A percentile compares a stretch with the other conserved stretches of the same genome.
Conservation (phyloP, 2,888 invertebrate species). For the Athetis lepigone region DNA sequence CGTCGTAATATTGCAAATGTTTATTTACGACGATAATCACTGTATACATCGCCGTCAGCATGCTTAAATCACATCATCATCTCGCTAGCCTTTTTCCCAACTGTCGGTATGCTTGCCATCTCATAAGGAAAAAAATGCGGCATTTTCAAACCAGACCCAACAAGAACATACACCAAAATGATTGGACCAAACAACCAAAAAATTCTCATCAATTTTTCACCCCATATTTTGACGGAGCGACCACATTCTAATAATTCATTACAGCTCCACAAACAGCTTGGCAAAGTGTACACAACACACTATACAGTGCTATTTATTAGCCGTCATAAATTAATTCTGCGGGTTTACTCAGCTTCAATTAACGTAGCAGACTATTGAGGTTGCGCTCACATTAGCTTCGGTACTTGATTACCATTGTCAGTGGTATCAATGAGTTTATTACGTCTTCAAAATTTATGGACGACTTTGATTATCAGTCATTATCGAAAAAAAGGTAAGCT, state of each 20-base stretch:
- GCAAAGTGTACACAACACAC: conserved; percentile 65
- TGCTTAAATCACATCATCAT: too few species aligned
- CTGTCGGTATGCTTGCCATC: too few species aligned
- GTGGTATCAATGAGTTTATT: conserved; percentile 32
- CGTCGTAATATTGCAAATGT: too few species aligned
- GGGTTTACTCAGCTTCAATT: conserved; percentile 80
- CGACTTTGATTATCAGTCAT: neutral
- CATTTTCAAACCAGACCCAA: neutral
- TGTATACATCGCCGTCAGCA: too few species aligned
- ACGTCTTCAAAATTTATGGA: conserved; percentile 15
- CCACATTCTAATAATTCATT: conserved; percentile 62
- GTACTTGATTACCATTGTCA: conserved; percentile 60
- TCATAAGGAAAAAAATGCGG: too few species aligned
- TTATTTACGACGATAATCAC: too few species aligned
- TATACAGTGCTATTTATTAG: conserved; percentile 71
- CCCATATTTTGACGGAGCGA: conserved; percentile 43
- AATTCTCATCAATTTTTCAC: conserved; percentile 45
- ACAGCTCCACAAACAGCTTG: conserved; percentile 73
- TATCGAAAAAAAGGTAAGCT: too few species aligned
- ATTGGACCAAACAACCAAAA: conserved; percentile 7
- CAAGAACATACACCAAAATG: conserved; percentile 18
- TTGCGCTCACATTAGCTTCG: conserved; percentile 65
- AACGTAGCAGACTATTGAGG: conserved; percentile 65
- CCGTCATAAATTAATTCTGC: conserved; percentile 79
- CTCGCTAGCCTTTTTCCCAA: too few species aligned